Percentiles rank a stretch among this genome's conserved stretches.
These are phyloP conservation scores for Samia ricini DNA, from an alignment of 1,140 invertebrate species.

Conservation along the genomic window DNA sequence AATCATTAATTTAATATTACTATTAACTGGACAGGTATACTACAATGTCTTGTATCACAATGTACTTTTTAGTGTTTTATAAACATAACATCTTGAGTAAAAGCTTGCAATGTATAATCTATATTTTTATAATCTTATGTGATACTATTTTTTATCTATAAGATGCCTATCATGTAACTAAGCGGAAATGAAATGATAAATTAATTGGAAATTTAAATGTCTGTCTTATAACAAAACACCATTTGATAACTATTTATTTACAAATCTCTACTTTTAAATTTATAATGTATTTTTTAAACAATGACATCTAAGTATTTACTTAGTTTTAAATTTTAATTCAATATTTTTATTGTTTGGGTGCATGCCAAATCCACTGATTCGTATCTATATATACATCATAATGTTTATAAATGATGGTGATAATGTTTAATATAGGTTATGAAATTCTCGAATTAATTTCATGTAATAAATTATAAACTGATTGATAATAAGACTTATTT, in stretches of 20 bases:
- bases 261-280: background rate
- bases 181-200: background rate
- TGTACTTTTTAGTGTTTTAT: constrained; percentile 10
- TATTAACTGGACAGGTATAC: constrained; percentile 5
- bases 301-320: background rate
- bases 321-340: background rate
- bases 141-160: constrained; percentile 9
- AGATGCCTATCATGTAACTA: background rate
- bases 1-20: background rate
- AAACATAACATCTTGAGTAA: background rate
- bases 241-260: background rate
- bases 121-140: constrained; percentile 12
- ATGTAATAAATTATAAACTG: background rate
- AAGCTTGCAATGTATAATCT: constrained; percentile 5
- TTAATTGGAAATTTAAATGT: background rate
- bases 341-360: background rate
- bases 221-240: background rate
- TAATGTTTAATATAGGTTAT: too few species aligned
- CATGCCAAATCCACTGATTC: background rate
- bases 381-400: background rate
- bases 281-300: constrained; percentile 6
- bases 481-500: constrained; percentile 2
- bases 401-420: too few species aligned
- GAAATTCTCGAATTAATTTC: background rate
- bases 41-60: background rate